Percentiles rank a stretch among this genome's conserved stretches.
Evolutionary conservation across 2,113 vertebrate genomes (phyloP).

Genomic region (Ginglymostoma cirratum): DNA sequence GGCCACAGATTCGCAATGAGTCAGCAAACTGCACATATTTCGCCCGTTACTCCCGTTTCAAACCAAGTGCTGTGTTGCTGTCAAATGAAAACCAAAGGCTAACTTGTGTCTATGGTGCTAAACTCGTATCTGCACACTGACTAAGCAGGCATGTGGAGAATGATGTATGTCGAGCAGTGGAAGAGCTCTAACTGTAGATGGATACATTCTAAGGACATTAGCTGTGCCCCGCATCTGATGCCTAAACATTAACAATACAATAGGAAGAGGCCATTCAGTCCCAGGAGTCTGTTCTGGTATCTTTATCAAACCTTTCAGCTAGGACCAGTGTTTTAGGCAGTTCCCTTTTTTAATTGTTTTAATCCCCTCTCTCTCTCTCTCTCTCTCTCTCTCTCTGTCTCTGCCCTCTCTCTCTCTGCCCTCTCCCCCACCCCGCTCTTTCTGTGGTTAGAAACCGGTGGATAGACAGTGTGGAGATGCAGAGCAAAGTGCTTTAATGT

Average conservation of each 20-base stretch:
- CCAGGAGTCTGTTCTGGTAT: not conserved
- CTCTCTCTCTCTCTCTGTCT: no score
- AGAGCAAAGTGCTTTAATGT: not conserved
- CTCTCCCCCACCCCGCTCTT: no score
- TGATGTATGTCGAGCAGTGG: not conserved
- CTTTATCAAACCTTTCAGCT: no score
- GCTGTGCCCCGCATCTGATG: not conserved
- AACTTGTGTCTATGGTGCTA: not conserved
- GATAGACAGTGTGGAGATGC: not conserved
- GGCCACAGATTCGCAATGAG: not conserved
- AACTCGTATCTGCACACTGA: not conserved
- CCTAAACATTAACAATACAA: not conserved
- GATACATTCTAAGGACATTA: not conserved
- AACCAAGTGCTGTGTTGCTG: not conserved
- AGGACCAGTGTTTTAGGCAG: no score
- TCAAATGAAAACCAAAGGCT: not conserved
- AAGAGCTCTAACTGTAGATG: not conserved
- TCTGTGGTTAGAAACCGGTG: not conserved
- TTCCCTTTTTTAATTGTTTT: no score
- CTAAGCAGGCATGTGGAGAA: not conserved
- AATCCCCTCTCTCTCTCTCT: no score
- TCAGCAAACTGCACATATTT: not conserved
- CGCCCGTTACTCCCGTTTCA: not conserved
- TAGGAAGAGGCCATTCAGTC: not conserved
- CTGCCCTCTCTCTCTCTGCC: no score